These are phyloP conservation scores for Dufourea novaeangliae DNA, from an alignment of 1,140 invertebrate species.

Conservation along the genomic window DNA sequence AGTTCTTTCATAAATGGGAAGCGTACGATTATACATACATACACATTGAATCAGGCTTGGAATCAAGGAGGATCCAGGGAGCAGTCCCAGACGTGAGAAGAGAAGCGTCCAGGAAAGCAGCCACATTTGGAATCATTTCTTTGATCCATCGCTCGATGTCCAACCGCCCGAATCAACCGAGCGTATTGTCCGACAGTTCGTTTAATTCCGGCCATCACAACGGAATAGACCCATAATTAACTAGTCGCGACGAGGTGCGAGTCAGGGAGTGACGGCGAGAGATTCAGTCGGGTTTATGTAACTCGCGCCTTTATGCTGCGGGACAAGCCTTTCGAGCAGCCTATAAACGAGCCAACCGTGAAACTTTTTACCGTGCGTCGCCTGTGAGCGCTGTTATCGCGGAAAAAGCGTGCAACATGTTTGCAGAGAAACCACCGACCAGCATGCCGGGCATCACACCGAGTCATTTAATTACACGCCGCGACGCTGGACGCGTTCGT, in stretches of 20 bases:
- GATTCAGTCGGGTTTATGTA: conserved; percentile 32
- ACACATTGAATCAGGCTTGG: neutral
- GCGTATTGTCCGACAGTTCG: conserved; percentile 9
- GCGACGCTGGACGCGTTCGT: neutral
- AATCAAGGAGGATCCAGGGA: neutral
- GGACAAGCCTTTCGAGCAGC: conserved; percentile 32
- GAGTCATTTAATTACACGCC: conserved; percentile 26
- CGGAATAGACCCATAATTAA: conserved; percentile 40
- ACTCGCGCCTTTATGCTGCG: conserved; percentile 24
- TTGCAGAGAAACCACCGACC: neutral
- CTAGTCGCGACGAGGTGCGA: conserved; percentile 24
- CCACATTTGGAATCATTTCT: neutral
- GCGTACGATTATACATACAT: neutral
- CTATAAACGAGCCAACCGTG: conserved; percentile 40
- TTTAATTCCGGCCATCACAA: conserved; percentile 22
- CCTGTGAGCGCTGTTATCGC: neutral
- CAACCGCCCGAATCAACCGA: conserved; percentile 1
- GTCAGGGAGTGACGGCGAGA: conserved; percentile 8
- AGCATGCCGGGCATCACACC: neutral
- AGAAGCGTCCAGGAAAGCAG: neutral
- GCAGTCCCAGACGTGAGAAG: neutral
- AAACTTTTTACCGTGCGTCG: conserved; percentile 26
- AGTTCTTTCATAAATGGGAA: neutral
- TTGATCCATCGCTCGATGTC: neutral
- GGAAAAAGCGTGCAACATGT: conserved; percentile 3